A percentile compares a stretch with the other conserved stretches of the same genome.
Evolutionary conservation across 2,888 invertebrate genomes (phyloP).

Genomic region (Seladonia tumulorum): DNA sequence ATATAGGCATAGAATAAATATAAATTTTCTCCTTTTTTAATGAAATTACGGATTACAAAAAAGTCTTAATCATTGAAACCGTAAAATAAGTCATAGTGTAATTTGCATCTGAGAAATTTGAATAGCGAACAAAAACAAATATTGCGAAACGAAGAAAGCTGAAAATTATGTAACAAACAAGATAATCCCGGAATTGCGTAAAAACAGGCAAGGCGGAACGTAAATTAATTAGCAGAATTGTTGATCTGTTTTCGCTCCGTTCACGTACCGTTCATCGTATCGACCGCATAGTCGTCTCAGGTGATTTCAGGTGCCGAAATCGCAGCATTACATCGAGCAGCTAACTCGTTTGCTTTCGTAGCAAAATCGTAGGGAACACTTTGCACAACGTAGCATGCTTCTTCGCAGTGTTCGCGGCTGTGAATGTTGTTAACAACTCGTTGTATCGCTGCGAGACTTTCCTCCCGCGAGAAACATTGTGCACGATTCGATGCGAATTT

Average conservation of each 20-base stretch:
- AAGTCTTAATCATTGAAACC: too few relatives aligned
- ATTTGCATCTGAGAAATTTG: too few relatives aligned
- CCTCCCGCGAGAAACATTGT: not conserved
- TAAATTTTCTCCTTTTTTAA: too few relatives aligned
- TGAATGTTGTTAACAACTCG: not conserved
- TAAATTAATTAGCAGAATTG: not conserved
- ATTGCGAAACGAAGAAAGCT: too few relatives aligned
- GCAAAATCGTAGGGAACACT: not conserved
- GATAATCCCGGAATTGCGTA: not conserved
- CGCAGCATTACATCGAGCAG: constrained; percentile 21
- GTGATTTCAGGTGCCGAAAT: constrained; percentile 8
- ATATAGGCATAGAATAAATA: too few relatives aligned
- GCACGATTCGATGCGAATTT: not conserved
- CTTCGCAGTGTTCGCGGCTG: not conserved
- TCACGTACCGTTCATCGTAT: constrained; percentile 46
- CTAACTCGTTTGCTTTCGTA: not conserved
- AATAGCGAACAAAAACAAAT: too few relatives aligned
- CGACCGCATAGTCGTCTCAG: constrained; percentile 40
- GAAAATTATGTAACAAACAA: not conserved
- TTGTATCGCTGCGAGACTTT: not conserved
- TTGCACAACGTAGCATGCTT: not conserved
- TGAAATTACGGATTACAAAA: too few relatives aligned
- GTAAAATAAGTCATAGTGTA: too few relatives aligned
- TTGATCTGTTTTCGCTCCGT: not conserved
- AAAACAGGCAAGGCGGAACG: not conserved